Percentiles rank a stretch among this genome's conserved stretches.
Conservation (phyloP, 2,888 invertebrate genomes). For the Stomorhina lunata region DNA sequence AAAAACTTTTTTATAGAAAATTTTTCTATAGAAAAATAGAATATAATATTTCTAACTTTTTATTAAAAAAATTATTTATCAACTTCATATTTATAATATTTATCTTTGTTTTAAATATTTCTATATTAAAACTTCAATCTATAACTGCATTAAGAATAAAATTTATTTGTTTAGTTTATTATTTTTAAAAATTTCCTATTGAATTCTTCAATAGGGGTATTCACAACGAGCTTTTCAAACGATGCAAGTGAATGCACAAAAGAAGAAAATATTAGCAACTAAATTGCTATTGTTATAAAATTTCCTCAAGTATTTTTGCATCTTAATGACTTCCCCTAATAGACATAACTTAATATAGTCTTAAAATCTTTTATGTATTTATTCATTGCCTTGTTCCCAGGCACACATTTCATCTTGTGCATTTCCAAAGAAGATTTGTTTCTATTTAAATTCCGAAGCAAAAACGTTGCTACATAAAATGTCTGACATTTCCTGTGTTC, state of each 20-base stretch:
- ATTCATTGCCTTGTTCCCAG: not conserved
- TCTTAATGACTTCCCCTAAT: too few species aligned
- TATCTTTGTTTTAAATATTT: not conserved
- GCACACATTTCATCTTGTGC: not conserved
- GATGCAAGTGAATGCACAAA: too few species aligned
- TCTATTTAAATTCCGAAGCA: not conserved
- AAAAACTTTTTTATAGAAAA: too few species aligned
- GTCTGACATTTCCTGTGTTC: slow-evolving; percentile 1
- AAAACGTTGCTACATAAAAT: slow-evolving; percentile 28
- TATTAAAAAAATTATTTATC: too few species aligned
- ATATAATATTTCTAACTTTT: too few species aligned
- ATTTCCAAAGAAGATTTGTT: slow-evolving; percentile 15
- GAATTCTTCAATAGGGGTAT: too few species aligned
- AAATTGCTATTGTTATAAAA: slow-evolving; percentile 16
- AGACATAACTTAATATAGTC: too few species aligned
- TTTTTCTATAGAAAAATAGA: too few species aligned
- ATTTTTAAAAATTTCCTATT: not conserved
- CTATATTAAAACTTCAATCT: not conserved
- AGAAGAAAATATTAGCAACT: too few species aligned
- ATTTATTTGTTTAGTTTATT: slow-evolving; percentile 14
- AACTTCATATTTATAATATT: not conserved
- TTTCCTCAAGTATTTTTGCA: too few species aligned
- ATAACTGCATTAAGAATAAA: slow-evolving; percentile 18
- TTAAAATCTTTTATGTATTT: slow-evolving; percentile 26
- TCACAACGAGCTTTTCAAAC: too few species aligned